These are phyloP conservation scores for Myrmecophaga tridactyla DNA, from an alignment of 2,113 vertebrate genomes.

Conservation along the genomic window DNA sequence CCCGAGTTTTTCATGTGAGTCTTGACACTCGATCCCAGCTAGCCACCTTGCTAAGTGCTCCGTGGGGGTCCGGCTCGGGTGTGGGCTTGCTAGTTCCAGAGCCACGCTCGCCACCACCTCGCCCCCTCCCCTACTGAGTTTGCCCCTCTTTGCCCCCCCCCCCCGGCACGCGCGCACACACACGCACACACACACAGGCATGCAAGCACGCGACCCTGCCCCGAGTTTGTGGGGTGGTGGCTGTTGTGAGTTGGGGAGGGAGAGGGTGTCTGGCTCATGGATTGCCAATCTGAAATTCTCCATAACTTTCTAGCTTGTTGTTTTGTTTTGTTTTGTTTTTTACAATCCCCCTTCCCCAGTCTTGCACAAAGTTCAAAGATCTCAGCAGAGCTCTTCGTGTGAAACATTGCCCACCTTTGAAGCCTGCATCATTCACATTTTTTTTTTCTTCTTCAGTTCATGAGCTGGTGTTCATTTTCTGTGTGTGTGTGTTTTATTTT, in stretches of 20 bases:
- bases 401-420: constrained; percentile 83
- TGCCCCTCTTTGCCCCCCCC: neutral
- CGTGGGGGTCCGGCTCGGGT: constrained; percentile 77
- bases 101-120: constrained; percentile 80
- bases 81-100: constrained; percentile 83
- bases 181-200: neutral
- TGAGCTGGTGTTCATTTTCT: constrained; percentile 75
- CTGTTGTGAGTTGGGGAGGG: constrained; percentile 77
- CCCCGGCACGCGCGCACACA: neutral
- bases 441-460: constrained; percentile 83
- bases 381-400: constrained; percentile 83
- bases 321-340: constrained; percentile 58
- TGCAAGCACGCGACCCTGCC: constrained; percentile 22
- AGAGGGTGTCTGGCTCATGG: constrained; percentile 67
- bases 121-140: constrained; percentile 28
- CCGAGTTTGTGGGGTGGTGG: constrained; percentile 45
- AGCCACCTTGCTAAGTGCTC: constrained; percentile 83
- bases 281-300: constrained; percentile 77
- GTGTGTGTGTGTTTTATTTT: constrained; percentile 67
- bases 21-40: constrained; percentile 77
- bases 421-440: constrained; percentile 84
- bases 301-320: constrained; percentile 74
- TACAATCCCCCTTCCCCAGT: neutral
- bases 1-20: constrained; percentile 99
- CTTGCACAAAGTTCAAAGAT: constrained; percentile 75